phyloP scores from a whole-genome alignment of 2,888 invertebrate genomes.

The Hymenopus coronatus region DNA sequence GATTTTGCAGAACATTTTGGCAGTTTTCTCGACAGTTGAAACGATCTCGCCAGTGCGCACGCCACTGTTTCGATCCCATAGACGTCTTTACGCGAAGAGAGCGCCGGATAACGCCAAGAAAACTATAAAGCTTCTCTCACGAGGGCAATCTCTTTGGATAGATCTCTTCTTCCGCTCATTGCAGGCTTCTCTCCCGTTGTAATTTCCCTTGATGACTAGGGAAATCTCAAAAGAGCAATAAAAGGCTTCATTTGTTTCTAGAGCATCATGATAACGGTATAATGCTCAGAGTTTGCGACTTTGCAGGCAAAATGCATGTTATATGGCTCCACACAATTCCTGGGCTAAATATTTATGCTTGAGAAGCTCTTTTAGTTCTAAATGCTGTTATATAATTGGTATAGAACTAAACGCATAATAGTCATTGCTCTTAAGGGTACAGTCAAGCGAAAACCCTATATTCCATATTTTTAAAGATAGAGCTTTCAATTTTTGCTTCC shows the following conservation, averaged over 20 bases:
- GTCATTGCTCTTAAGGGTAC: too few species aligned
- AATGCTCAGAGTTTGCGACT: not conserved
- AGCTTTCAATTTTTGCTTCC: too few species aligned
- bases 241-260: not conserved
- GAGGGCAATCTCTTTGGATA: not conserved
- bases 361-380: too few species aligned
- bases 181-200: not conserved
- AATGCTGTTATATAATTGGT: too few species aligned
- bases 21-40: too few species aligned
- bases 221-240: not conserved
- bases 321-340: too few species aligned
- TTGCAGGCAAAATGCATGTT: not conserved
- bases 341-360: too few species aligned
- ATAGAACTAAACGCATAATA: too few species aligned
- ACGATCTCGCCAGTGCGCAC: not conserved
- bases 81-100: not conserved
- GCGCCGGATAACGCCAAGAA: not conserved
- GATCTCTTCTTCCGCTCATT: not conserved
- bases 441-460: too few species aligned
- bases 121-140: not conserved
- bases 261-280: not conserved
- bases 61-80: not conserved
- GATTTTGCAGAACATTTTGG: too few species aligned
- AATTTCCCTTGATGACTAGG: not conserved
- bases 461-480: too few species aligned